Percentiles rank a stretch among this genome's conserved stretches.
These are phyloP conservation scores for Chiroxiphia lanceolata DNA, from an alignment of 2,797 vertebrate species.

Conservation along the genomic window DNA sequence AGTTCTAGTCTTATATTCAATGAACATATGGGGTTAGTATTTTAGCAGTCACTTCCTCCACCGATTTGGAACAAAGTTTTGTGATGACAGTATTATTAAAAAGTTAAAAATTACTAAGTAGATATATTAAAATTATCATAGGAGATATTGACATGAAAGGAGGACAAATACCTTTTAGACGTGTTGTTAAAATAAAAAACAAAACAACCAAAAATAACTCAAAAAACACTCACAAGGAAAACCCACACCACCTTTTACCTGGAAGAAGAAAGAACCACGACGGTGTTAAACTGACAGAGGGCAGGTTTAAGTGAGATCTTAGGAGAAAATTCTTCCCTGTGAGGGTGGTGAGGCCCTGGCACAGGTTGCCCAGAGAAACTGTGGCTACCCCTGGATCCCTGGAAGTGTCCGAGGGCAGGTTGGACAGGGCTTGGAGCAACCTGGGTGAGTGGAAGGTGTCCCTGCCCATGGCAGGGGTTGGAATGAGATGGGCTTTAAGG, in stretches of 20 bases:
- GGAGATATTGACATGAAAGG: background rate
- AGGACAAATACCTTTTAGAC: background rate
- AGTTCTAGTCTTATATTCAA: background rate
- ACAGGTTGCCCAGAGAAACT: background rate
- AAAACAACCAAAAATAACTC: background rate
- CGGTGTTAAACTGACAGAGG: background rate
- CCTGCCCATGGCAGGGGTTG: background rate
- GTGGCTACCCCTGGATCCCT: background rate
- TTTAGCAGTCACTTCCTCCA: background rate
- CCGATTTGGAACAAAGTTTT: background rate
- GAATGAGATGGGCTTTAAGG: fast-evolving
- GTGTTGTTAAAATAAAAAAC: background rate
- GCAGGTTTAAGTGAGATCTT: background rate
- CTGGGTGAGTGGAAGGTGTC: background rate
- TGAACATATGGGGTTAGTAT: background rate
- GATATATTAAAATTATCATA: background rate
- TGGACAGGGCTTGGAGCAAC: fast-evolving
- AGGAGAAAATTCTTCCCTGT: background rate
- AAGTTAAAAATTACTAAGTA: background rate
- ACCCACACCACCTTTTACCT: background rate
- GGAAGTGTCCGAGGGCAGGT: background rate
- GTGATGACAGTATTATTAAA: background rate
- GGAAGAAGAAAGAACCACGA: background rate
- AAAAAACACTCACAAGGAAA: background rate
- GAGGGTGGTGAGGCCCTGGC: background rate